Conservation (phyloP, 2,888 invertebrate species). For the Aradus depressus region DNA sequence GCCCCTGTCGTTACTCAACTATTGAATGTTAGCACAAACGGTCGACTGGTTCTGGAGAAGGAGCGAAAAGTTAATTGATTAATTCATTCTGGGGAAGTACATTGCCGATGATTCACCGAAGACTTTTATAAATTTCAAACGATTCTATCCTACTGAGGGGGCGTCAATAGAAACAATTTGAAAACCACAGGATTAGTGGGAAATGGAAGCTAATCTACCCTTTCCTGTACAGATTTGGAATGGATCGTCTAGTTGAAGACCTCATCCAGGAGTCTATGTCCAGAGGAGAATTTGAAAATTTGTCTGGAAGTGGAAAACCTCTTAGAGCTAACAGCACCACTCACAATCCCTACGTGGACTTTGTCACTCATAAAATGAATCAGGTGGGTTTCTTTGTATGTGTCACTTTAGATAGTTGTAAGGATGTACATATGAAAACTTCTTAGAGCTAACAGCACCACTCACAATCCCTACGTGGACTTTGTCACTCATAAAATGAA, state of each 20-base stretch:
- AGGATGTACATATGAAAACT: too few relatives aligned
- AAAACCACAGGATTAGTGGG: too few relatives aligned
- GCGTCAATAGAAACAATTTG: too few relatives aligned
- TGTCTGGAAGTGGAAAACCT: conserved; percentile 73
- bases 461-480: conserved; percentile 70
- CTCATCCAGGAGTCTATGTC: conserved; percentile 84
- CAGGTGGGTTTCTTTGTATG: conserved; percentile 49
- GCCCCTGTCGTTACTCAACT: too few relatives aligned
- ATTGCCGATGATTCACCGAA: too few relatives aligned
- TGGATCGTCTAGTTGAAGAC: conserved; percentile 82
- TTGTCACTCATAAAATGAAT: conserved; percentile 74
- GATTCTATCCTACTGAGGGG: too few relatives aligned
- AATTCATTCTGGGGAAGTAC: too few relatives aligned
- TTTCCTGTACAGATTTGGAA: conserved; percentile 46
- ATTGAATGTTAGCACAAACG: too few relatives aligned
- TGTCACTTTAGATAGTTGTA: too few relatives aligned
- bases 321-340: conserved; percentile 53
- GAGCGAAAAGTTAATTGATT: too few relatives aligned
- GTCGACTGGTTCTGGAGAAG: too few relatives aligned
- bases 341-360: conserved; percentile 74
- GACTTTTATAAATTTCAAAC: too few relatives aligned
- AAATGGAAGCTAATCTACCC: not conserved
- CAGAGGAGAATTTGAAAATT: conserved; percentile 77
- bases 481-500: conserved; percentile 77
- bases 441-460: conserved; percentile 52